These are phyloP conservation scores for Sturnus vulgaris DNA, from an alignment of 2,113 vertebrate species.

Conservation along the genomic window DNA sequence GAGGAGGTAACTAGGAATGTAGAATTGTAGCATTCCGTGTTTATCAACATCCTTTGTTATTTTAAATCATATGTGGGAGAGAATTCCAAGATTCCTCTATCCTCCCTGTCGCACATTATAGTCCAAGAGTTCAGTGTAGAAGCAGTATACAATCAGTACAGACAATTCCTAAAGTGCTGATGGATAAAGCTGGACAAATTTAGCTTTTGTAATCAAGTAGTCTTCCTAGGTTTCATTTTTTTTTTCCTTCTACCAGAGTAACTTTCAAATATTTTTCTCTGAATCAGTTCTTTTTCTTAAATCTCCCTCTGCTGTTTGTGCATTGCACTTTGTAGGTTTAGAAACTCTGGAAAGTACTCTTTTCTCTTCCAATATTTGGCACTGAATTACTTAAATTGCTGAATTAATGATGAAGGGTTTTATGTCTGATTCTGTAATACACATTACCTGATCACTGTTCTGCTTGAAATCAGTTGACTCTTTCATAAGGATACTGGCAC, in stretches of 20 bases:
- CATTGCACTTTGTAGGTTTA: neutral
- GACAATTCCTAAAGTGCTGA: neutral
- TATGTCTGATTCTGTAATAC: neutral
- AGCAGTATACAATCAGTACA: neutral
- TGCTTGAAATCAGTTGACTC: neutral
- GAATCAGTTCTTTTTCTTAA: neutral
- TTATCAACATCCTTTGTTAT: neutral
- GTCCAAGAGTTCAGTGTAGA: neutral
- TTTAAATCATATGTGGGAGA: neutral
- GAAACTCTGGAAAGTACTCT: neutral
- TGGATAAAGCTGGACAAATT: neutral
- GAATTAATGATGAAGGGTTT: neutral
- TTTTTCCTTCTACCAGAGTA: neutral
- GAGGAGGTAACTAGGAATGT: neutral
- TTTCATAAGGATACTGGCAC: neutral
- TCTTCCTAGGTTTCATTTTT: neutral
- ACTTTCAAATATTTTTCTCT: neutral
- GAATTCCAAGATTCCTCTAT: neutral
- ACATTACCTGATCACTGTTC: neutral
- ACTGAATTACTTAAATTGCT: neutral
- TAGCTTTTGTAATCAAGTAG: neutral
- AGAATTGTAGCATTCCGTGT: neutral
- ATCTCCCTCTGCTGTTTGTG: neutral
- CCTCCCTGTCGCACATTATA: rapidly evolving
- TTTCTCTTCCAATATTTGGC: neutral